Evolutionary conservation across 2,888 invertebrate species (phyloP).

Genomic region (Tenthredo distinguenda): DNA sequence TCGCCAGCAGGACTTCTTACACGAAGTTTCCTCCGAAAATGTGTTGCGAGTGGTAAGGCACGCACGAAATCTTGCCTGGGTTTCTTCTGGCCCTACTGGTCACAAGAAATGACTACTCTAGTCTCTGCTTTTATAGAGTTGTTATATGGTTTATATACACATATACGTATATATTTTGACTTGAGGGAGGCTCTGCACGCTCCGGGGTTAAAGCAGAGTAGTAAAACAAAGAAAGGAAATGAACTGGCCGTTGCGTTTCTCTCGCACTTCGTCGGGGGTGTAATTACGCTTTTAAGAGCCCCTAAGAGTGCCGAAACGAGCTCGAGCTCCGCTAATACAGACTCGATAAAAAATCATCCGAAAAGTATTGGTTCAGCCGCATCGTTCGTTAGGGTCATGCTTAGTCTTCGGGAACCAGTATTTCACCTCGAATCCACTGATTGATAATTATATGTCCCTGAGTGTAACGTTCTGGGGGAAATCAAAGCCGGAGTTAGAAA

Average conservation of each 20-base stretch:
- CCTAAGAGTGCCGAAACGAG: slow-evolving; percentile 6
- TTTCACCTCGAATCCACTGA: not conserved
- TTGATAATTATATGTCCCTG: not conserved
- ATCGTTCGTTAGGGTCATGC: not conserved
- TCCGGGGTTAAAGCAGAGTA: not conserved
- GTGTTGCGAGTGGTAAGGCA: not conserved
- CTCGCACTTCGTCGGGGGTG: slow-evolving; percentile 20
- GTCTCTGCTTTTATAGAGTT: not conserved
- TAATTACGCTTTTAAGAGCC: slow-evolving; percentile 30
- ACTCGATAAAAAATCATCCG: not conserved
- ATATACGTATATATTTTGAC: slow-evolving; percentile 9
- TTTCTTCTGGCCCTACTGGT: not conserved
- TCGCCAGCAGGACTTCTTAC: not conserved
- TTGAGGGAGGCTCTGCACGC: slow-evolving; percentile 5
- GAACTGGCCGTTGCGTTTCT: slow-evolving; percentile 34
- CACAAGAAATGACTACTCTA: slow-evolving; percentile 12
- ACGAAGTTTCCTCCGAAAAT: not conserved
- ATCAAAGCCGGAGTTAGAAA: not conserved
- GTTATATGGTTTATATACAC: not conserved
- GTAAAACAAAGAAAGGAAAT: slow-evolving; percentile 19
- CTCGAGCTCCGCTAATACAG: not conserved
- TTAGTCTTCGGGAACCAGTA: not conserved
- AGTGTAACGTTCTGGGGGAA: too few species aligned
- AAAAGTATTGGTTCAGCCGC: not conserved
- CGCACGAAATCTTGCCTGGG: not conserved